Percentiles rank a stretch among this genome's conserved stretches.
Conservation (phyloP, 2,888 invertebrate species). For the Melieria omissa region DNA sequence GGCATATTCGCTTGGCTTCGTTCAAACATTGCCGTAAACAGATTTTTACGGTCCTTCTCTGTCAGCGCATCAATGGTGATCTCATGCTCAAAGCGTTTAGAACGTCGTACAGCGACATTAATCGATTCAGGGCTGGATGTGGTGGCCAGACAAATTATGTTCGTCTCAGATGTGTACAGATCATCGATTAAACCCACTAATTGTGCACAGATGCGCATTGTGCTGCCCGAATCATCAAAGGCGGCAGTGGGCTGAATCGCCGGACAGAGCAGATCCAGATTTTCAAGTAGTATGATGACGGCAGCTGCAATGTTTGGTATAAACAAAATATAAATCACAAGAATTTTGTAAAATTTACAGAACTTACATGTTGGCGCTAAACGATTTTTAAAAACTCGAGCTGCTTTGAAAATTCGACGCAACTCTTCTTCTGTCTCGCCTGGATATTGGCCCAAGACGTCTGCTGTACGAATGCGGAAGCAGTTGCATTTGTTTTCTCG, state of each 20-base stretch:
- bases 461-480: constrained; percentile 66
- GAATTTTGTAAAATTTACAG: not conserved
- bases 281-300: constrained; percentile 66
- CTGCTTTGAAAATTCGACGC: constrained; percentile 67
- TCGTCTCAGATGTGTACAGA: constrained; percentile 51
- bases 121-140: constrained; percentile 68
- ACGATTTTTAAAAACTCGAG: constrained; percentile 57
- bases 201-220: constrained; percentile 66
- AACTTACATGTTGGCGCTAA: constrained; percentile 48
- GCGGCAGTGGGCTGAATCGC: constrained; percentile 49
- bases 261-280: constrained; percentile 67
- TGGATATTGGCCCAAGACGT: constrained; percentile 67
- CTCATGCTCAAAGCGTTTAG: constrained; percentile 71
- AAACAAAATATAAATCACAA: not conserved
- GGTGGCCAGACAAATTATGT: constrained; percentile 70
- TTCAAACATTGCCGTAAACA: constrained; percentile 62
- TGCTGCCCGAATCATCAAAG: constrained; percentile 54
- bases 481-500: constrained; percentile 66
- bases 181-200: constrained; percentile 69
- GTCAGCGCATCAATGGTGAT: constrained; percentile 68
- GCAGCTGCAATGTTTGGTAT: constrained; percentile 51
- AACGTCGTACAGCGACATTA: constrained; percentile 68
- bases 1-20: constrained; percentile 31
- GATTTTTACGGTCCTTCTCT: constrained; percentile 64
- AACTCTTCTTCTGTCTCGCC: constrained; percentile 70